These are phyloP conservation scores for Colistium nudipinnis DNA, from an alignment of 2,113 vertebrate genomes.

Conservation along the genomic window DNA sequence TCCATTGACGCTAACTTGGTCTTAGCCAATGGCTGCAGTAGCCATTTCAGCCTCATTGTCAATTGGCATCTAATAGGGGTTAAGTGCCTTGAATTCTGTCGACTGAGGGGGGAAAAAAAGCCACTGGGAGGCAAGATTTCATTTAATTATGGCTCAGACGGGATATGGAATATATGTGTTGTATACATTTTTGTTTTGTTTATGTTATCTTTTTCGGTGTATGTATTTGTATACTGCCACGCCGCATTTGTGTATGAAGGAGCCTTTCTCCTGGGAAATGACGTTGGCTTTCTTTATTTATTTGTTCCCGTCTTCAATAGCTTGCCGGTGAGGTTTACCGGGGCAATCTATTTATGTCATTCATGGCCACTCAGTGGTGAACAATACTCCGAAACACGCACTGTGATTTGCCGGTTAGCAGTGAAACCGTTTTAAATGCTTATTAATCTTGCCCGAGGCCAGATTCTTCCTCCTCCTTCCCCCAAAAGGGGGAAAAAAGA, in stretches of 20 bases:
- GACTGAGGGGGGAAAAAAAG: conserved; percentile 50
- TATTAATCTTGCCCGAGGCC: conserved; percentile 81
- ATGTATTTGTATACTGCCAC: background rate
- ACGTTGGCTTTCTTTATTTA: conserved; percentile 56
- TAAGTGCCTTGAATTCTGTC: conserved; percentile 75
- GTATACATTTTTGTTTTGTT: conserved; percentile 9
- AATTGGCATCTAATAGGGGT: conserved; percentile 76
- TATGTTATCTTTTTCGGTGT: conserved; percentile 7
- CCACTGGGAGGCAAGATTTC: conserved; percentile 69
- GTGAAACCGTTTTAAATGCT: conserved; percentile 83
- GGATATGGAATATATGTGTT: conserved; percentile 45
- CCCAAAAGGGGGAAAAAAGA: conserved; percentile 79
- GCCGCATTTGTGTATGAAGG: conserved; percentile 28
- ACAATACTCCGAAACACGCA: conserved; percentile 79
- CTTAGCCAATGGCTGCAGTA: conserved; percentile 62
- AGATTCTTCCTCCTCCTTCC: conserved; percentile 72
- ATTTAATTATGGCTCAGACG: conserved; percentile 71
- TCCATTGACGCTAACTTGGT: conserved; percentile 61
- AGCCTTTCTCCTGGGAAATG: conserved; percentile 41
- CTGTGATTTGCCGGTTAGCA: conserved; percentile 79
- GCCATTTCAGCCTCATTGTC: conserved; percentile 63
- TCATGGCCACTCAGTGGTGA: conserved; percentile 80
- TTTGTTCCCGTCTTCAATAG: conserved; percentile 58
- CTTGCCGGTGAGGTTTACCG: conserved; percentile 53
- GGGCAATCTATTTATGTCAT: conserved; percentile 79